phyloP scores from a whole-genome alignment of 2,797 vertebrate species.

The Picus viridis region DNA sequence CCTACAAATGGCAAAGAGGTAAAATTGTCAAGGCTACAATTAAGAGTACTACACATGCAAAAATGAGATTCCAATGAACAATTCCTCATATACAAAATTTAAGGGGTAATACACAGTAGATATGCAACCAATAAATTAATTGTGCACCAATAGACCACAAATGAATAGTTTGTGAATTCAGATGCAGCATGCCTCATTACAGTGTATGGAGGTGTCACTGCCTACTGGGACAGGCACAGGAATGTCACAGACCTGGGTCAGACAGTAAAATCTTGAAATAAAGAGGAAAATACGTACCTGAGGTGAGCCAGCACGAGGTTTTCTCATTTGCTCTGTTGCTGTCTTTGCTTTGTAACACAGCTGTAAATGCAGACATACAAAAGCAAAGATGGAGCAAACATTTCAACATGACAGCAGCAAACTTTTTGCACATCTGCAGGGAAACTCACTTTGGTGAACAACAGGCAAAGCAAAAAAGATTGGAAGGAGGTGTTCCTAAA shows the following conservation, averaged over 20 bases:
- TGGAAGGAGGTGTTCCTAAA: not conserved
- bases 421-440: not conserved
- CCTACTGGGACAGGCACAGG: not conserved
- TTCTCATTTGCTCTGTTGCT: not conserved
- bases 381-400: not conserved
- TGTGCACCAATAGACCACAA: not conserved
- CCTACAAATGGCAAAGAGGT: conserved; percentile 80
- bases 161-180: not conserved
- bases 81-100: not conserved
- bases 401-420: not conserved
- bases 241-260: not conserved
- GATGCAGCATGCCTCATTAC: accelerated
- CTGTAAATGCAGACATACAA: not conserved
- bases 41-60: not conserved
- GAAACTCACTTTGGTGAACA: not conserved
- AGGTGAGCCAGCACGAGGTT: not conserved
- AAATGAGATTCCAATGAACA: not conserved
- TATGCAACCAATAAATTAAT: not conserved
- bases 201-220: not conserved
- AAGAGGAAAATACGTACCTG: not conserved
- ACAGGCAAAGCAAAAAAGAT: not conserved
- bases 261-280: not conserved
- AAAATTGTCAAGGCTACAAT: conserved; percentile 18
- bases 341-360: not conserved
- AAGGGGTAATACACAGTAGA: not conserved